phyloP scores from a whole-genome alignment of 2,888 invertebrate genomes.

The Eudasyphora cyanicolor region DNA sequence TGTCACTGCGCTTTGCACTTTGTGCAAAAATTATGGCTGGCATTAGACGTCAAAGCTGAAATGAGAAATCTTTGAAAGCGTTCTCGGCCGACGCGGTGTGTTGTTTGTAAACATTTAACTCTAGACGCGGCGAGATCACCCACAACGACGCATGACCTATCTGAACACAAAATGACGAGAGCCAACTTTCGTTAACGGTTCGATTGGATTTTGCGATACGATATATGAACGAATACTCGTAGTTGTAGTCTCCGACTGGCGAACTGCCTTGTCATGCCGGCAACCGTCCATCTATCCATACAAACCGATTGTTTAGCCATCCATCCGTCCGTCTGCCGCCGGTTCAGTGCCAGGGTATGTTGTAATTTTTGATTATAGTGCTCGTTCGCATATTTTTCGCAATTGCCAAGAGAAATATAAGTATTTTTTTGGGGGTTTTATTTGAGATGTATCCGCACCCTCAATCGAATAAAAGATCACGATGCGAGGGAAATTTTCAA shows the following conservation, averaged over 20 bases:
- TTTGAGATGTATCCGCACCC: slow-evolving; percentile 23
- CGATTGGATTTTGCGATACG: background rate
- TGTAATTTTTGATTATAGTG: background rate
- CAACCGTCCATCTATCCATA: background rate
- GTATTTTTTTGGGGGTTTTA: background rate
- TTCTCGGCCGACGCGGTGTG: background rate
- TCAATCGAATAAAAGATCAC: slow-evolving; percentile 24
- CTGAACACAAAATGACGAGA: slow-evolving; percentile 49
- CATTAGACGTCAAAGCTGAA: slow-evolving; percentile 6
- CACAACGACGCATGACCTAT: slow-evolving; percentile 52
- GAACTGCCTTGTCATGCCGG: too few relatives aligned
- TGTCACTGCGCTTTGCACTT: background rate
- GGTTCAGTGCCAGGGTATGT: slow-evolving; percentile 1
- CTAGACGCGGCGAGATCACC: slow-evolving; percentile 38
- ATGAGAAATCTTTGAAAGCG: background rate
- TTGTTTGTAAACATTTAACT: slow-evolving; percentile 6
- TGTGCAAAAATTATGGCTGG: background rate
- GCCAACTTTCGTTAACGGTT: slow-evolving; percentile 37
- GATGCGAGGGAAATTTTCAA: slow-evolving; percentile 16
- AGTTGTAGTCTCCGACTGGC: background rate
- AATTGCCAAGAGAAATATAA: slow-evolving; percentile 31
- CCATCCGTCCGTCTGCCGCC: background rate
- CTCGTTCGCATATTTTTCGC: slow-evolving; percentile 17
- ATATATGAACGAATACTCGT: background rate
- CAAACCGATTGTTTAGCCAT: background rate